Evolutionary conservation across 2,888 invertebrate genomes (phyloP), one percentile per base, ranked within the genome.

Genomic region (Pandemis cinnamomeana): DNA sequence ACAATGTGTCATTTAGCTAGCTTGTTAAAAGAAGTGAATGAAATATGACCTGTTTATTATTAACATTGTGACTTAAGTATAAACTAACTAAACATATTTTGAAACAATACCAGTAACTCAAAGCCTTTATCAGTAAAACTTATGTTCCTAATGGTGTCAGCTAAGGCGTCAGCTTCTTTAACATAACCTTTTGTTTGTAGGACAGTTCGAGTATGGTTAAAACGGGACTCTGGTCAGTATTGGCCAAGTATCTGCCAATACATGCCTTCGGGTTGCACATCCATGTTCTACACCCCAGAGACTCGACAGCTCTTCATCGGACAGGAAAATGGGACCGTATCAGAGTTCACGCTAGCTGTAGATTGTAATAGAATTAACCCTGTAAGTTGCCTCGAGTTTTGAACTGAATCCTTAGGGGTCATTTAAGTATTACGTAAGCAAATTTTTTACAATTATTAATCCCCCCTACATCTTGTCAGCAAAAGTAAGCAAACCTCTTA

Each of bases 221-320:
- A 99, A 89, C 95, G 99, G 77, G 99, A 99, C 89, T 98, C 98
- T 0, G 99, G 99, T 4, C 99, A 99, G 86, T 99, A 99, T 89
- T 99, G 99, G 99, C 99, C 99, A 0, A 99, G 98, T 84, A 98
- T 99, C 84, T 99, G 99, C 86, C 98, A 99, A 87, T 97, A 97
- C 84, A 97, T 99, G 97, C 97, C 98, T 7, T 98, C 98, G 70
- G 97, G 97, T n/a, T 98, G 98, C 80, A 97, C 98, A 0, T 96
- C 98, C 58, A 95, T 99, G 91, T 97, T 96, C 88, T 99, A 98
- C 88, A 97, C 97, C 77, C 96, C 96, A 60, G 98, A 98, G 89
- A 97, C 97, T 10, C 95, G 98, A 78, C 97, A 98, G 82, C 93
- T 99, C 62, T 99, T 99, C 90, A 97, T 99, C 82, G 99, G 99